These are phyloP conservation scores for Metopia argyrocephala DNA, from an alignment of 2,888 invertebrate species.

Conservation along the genomic window DNA sequence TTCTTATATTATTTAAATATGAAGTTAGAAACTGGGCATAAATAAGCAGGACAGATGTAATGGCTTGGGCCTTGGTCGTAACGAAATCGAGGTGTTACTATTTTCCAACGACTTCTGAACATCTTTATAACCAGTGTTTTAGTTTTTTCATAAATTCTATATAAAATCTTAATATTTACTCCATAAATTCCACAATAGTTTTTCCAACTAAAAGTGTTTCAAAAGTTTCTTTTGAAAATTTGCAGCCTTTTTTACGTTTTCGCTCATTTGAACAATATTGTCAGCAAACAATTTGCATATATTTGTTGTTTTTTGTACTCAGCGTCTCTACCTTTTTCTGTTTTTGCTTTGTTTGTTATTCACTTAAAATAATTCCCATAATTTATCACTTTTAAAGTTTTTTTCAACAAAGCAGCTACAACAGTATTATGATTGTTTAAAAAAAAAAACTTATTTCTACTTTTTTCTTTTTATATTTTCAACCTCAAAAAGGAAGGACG, in stretches of 20 bases:
- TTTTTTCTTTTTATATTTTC: no score
- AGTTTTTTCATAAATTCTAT: neutral
- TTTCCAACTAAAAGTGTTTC: neutral
- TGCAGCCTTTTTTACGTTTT: conserved; percentile 7
- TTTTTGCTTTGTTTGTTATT: neutral
- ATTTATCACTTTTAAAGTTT: conserved; percentile 48
- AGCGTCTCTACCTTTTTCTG: no score
- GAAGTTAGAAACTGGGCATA: no score
- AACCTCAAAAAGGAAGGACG: neutral
- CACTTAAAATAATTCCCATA: conserved; percentile 31
- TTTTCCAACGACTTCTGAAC: no score
- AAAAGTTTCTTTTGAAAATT: neutral
- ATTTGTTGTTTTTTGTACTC: neutral
- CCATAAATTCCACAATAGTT: neutral
- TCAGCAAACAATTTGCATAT: conserved; percentile 40
- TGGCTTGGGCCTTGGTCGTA: no score
- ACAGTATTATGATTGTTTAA: no score
- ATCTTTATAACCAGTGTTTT: neutral
- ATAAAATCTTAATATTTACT: neutral
- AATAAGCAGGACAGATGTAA: no score
- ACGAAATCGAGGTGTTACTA: no score
- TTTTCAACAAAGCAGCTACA: conserved; percentile 1
- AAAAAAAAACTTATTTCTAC: no score
- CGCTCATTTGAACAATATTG: conserved; percentile 39
- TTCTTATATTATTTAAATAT: no score